These are phyloP conservation scores for Aix galericulata DNA, from an alignment of 2,113 vertebrate species.

Conservation along the genomic window DNA sequence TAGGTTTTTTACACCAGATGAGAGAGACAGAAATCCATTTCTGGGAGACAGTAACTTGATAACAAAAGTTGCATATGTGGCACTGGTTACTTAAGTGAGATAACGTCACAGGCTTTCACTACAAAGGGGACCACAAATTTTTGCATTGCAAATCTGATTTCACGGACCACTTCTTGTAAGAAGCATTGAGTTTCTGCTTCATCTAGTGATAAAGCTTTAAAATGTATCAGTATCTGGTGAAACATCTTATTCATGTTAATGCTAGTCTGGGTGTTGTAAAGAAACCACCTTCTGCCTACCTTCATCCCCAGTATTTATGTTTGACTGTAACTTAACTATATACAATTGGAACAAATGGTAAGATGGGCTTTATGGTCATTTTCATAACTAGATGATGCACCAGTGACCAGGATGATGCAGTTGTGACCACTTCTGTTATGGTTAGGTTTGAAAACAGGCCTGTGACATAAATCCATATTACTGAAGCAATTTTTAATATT, in stretches of 20 bases:
- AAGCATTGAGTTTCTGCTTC: constrained; percentile 62
- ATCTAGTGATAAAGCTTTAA: constrained; percentile 52
- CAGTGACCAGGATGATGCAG: neutral
- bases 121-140: constrained; percentile 51
- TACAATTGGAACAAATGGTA: constrained; percentile 11
- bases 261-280: constrained; percentile 5
- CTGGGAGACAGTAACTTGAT: constrained; percentile 59
- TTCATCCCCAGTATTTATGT: neutral
- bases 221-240: constrained; percentile 43
- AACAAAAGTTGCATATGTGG: constrained; percentile 63
- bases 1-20: neutral
- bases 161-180: constrained; percentile 57
- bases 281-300: neutral
- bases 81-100: constrained; percentile 27
- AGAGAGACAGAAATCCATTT: constrained; percentile 51
- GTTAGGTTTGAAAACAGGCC: constrained; percentile 26
- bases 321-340: neutral
- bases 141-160: constrained; percentile 71
- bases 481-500: constrained; percentile 21
- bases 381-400: neutral
- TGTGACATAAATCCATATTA: neutral
- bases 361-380: neutral
- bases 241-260: constrained; percentile 60
- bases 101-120: constrained; percentile 47
- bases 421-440: constrained; percentile 4